Evolutionary conservation across 2,888 invertebrate genomes (phyloP).

Genomic region (Netelia fuscicornis): DNA sequence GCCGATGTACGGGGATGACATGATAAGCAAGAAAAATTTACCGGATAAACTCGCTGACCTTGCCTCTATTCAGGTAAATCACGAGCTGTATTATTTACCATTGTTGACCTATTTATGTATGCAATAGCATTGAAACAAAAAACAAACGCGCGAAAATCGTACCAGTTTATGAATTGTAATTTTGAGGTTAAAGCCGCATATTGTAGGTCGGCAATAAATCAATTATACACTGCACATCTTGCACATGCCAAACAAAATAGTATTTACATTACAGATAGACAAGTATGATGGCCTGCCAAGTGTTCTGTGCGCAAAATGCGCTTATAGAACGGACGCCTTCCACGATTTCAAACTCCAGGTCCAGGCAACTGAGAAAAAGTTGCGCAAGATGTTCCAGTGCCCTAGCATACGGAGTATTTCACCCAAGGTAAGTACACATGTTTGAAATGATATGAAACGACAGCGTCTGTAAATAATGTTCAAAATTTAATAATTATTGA

Average conservation of each 20-base stretch:
- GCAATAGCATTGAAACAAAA: not conserved
- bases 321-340: conserved; percentile 79
- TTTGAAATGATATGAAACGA: too few relatives aligned
- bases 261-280: conserved; percentile 76
- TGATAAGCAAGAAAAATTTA: conserved; percentile 76
- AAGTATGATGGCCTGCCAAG: conserved; percentile 80
- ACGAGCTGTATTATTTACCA: not conserved
- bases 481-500: too few relatives aligned
- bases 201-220: not conserved
- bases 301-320: conserved; percentile 81
- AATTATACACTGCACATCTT: too few relatives aligned
- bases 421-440: conserved; percentile 27
- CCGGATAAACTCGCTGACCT: conserved; percentile 80
- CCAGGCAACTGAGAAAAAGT: conserved; percentile 79
- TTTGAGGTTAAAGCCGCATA: not conserved
- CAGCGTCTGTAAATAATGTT: too few relatives aligned
- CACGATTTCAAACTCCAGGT: conserved; percentile 81
- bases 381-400: conserved; percentile 78
- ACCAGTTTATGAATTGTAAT: not conserved
- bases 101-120: not conserved
- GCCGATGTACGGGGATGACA: conserved; percentile 80
- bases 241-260: not conserved
- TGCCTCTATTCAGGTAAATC: conserved; percentile 76
- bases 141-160: not conserved
- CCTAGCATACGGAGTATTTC: not conserved